phyloP scores from a whole-genome alignment of 2,113 vertebrate species.

The Stictonetta naevosa region DNA sequence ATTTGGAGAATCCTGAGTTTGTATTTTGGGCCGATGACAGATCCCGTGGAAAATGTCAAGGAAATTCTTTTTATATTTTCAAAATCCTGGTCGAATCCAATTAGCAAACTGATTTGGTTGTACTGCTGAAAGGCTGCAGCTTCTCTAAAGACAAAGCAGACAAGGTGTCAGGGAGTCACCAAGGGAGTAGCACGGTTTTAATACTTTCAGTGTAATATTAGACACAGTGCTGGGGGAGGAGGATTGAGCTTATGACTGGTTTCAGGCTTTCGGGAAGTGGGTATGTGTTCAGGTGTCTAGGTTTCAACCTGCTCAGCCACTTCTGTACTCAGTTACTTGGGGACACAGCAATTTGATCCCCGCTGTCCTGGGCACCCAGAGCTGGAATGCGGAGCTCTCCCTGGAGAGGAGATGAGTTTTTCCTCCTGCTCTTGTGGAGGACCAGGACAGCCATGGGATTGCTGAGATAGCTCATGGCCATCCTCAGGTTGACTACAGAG shows the following conservation, averaged over 20 bases:
- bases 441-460: neutral
- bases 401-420: neutral
- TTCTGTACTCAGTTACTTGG: neutral
- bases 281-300: neutral
- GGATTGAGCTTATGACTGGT: neutral
- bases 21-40: slow-evolving; percentile 86
- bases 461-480: neutral
- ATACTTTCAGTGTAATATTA: neutral
- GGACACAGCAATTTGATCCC: neutral
- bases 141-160: slow-evolving; percentile 78
- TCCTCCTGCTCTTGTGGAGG: neutral
- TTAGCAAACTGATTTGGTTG: slow-evolving; percentile 85
- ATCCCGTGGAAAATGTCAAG: slow-evolving; percentile 84
- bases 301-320: neutral
- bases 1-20: slow-evolving; percentile 88
- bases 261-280: neutral
- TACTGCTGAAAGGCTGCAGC: slow-evolving; percentile 85
- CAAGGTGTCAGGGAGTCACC: neutral
- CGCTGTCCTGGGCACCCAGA: neutral
- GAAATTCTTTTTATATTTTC: slow-evolving; percentile 84
- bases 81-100: slow-evolving; percentile 88
- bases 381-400: neutral
- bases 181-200: neutral
- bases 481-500: neutral
- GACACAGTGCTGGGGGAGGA: neutral